Evolutionary conservation across 2,113 vertebrate genomes (phyloP).

Genomic region (Pseudorasbora parva): DNA sequence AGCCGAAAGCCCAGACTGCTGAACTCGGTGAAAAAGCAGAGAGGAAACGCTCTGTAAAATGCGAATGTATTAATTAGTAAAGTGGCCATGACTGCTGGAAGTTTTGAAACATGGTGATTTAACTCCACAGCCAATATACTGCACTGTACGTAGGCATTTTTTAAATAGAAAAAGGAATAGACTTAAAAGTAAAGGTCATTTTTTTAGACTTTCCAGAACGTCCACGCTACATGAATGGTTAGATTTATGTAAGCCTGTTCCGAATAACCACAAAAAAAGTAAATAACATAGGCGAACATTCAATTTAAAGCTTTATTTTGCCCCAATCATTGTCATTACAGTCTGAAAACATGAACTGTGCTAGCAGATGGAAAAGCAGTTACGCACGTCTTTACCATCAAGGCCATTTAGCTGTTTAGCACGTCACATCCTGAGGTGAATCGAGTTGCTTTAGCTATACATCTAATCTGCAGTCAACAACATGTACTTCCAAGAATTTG

Average conservation of each 20-base stretch:
- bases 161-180: background rate
- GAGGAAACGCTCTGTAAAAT: background rate
- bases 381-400: background rate
- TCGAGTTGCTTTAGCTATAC: slow-evolving; percentile 3
- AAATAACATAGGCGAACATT: background rate
- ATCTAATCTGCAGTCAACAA: slow-evolving; percentile 28
- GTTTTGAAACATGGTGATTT: background rate
- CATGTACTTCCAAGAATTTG: background rate
- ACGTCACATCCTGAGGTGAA: slow-evolving; percentile 20
- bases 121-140: background rate
- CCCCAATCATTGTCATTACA: background rate
- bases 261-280: background rate
- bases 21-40: background rate
- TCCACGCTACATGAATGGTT: background rate
- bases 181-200: background rate
- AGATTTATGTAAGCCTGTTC: background rate
- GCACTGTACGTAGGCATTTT: background rate
- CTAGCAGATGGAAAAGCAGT: background rate
- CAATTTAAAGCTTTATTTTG: background rate
- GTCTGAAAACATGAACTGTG: background rate
- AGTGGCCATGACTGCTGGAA: background rate
- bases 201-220: background rate
- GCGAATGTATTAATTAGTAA: background rate
- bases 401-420: slow-evolving; percentile 9
- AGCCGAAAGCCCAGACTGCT: background rate